Evolutionary conservation across 2,888 invertebrate genomes (phyloP).

Genomic region (Lasius fuliginosus): DNA sequence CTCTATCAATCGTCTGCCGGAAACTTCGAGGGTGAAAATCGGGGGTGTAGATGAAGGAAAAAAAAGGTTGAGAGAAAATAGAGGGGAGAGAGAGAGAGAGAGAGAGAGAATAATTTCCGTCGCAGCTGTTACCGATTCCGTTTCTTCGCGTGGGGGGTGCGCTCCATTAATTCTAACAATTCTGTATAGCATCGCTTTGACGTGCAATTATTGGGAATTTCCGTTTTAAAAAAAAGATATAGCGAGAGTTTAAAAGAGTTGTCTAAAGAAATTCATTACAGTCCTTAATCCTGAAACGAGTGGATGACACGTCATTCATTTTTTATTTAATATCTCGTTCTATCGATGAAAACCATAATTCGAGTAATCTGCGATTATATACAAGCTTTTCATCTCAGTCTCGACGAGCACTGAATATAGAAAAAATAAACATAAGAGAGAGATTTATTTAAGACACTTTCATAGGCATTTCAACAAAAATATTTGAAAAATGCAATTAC

Average conservation of each 20-base stretch:
- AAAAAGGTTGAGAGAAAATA: not conserved
- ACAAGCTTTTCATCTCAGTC: not conserved
- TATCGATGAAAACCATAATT: slow-evolving; percentile 1
- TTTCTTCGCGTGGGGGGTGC: slow-evolving; percentile 1
- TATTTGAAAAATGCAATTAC: slow-evolving; percentile 1
- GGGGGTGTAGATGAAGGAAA: not conserved
- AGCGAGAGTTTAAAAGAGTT: not conserved
- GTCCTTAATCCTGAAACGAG: not conserved
- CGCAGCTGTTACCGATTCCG: slow-evolving; percentile 48
- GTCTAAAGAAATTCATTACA: slow-evolving; percentile 18
- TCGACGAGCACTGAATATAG: not conserved
- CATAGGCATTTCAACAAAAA: not conserved
- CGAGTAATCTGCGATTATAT: not conserved
- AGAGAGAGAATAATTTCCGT: slow-evolving; percentile 36
- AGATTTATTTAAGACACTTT: slow-evolving; percentile 2
- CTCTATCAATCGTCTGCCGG: slow-evolving; percentile 72
- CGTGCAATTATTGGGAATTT: slow-evolving; percentile 21
- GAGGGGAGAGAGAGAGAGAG: not conserved
- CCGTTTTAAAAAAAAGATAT: not conserved
- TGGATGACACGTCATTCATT: not conserved
- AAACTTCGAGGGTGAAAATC: slow-evolving; percentile 63
- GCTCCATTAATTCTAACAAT: slow-evolving; percentile 38
- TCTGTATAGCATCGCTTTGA: slow-evolving; percentile 27
- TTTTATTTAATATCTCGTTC: slow-evolving; percentile 10
- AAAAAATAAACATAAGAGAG: not conserved